Evolutionary conservation across 64 coral and sea anemone genomes (phyloP).

Genomic region (Platygyra sinensis): DNA sequence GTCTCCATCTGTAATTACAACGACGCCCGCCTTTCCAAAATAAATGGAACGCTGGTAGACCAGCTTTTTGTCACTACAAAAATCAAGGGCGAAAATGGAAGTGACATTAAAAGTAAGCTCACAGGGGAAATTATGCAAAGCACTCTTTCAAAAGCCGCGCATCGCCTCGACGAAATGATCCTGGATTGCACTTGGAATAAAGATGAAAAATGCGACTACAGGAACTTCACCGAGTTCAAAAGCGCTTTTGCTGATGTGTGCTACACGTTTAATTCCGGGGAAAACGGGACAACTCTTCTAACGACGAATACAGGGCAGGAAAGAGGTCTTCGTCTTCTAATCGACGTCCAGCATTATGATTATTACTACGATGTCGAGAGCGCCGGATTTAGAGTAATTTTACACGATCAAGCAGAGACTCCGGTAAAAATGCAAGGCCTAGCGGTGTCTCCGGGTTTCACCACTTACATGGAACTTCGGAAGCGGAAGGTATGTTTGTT

Average conservation of each 20-base stretch:
- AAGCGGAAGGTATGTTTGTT: constrained; percentile 57
- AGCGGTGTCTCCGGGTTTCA: constrained; percentile 78
- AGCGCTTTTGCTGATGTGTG: constrained; percentile 74
- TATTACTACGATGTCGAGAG: constrained; percentile 81
- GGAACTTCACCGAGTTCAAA: constrained; percentile 77
- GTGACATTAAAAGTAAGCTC: constrained; percentile 22
- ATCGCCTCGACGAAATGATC: constrained; percentile 76
- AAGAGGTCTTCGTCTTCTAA: constrained; percentile 66
- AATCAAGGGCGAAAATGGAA: constrained; percentile 51
- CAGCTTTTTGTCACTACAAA: constrained; percentile 25
- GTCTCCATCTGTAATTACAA: constrained; percentile 88
- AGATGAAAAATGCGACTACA: constrained; percentile 30
- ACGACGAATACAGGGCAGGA: constrained; percentile 59
- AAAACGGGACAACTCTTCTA: constrained; percentile 24
- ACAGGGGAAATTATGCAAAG: constrained; percentile 60
- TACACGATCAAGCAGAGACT: constrained; percentile 86
- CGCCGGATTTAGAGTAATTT: constrained; percentile 82
- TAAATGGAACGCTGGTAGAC: constrained; percentile 79
- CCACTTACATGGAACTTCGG: constrained; percentile 85
- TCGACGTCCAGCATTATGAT: constrained; percentile 78
- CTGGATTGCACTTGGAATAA: constrained; percentile 69
- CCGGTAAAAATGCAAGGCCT: constrained; percentile 86
- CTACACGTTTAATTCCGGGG: constrained; percentile 85
- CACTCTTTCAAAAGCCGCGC: constrained; percentile 57
- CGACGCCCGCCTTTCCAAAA: constrained; percentile 80